These are phyloP conservation scores for Cranoglanis bouderius DNA, from an alignment of 2,113 vertebrate genomes.

Conservation along the genomic window DNA sequence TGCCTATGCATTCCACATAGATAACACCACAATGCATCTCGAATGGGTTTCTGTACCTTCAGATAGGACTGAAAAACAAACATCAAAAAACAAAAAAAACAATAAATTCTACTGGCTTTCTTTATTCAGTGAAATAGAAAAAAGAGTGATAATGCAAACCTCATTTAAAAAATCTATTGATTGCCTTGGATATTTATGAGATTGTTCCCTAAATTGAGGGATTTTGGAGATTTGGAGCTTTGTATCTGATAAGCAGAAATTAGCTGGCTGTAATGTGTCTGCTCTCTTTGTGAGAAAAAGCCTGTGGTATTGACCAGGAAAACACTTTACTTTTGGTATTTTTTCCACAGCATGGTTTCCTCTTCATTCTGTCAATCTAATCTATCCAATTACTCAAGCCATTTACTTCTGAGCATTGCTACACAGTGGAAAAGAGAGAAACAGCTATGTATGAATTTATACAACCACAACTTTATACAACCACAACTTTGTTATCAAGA, in stretches of 20 bases:
- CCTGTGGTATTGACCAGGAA: conserved; percentile 48
- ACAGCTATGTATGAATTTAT: not conserved
- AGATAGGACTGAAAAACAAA: not conserved
- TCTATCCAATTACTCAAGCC: conserved; percentile 36
- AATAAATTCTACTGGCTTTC: not conserved
- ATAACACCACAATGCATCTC: not conserved
- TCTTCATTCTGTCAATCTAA: conserved; percentile 48
- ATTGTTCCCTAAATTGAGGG: conserved; percentile 49
- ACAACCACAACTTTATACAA: not conserved
- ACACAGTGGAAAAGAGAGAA: conserved; percentile 6
- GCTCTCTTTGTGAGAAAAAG: conserved; percentile 44
- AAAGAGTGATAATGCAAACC: conserved; percentile 17
- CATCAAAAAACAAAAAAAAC: not conserved
- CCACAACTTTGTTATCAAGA: not conserved
- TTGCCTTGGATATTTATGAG: conserved; percentile 52
- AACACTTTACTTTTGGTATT: conserved; percentile 35
- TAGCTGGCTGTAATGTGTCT: conserved; percentile 52
- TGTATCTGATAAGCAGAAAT: conserved; percentile 53
- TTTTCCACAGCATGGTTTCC: conserved; percentile 46
- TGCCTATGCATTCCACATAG: not conserved
- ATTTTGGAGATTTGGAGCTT: conserved; percentile 53
- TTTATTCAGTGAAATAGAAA: not conserved
- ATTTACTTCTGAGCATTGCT: conserved; percentile 13
- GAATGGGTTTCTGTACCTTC: not conserved
- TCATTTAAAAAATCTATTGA: conserved; percentile 37